Conservation (phyloP, 53 echinoderm and acorn worm species). For the Holothuria leucospilota region DNA sequence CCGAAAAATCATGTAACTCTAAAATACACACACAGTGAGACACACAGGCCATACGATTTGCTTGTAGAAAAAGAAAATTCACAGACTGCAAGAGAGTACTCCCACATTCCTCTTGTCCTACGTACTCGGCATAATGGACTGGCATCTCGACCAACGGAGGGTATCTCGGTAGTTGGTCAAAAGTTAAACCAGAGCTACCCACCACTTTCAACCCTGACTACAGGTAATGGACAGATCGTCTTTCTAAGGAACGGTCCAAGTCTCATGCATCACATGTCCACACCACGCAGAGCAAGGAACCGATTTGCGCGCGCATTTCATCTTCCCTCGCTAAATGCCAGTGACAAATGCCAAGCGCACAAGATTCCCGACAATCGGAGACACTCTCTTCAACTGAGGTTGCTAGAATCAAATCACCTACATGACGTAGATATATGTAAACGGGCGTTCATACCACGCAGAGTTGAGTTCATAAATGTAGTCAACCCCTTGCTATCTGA, state of each 20-base stretch:
- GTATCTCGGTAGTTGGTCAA: slow-evolving; percentile 37
- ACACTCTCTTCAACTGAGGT: slow-evolving; percentile 26
- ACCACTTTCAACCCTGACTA: neutral
- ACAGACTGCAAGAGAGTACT: slow-evolving; percentile 21
- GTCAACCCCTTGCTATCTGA: slow-evolving; percentile 52
- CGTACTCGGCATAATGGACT: slow-evolving; percentile 50
- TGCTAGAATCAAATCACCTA: slow-evolving; percentile 51
- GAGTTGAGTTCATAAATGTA: slow-evolving; percentile 70
- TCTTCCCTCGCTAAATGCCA: neutral
- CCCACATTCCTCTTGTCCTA: slow-evolving; percentile 56
- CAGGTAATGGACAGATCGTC: slow-evolving; percentile 6
- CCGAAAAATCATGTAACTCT: slow-evolving; percentile 17
- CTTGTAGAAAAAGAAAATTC: neutral
- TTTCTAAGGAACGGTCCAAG: neutral
- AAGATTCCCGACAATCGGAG: neutral
- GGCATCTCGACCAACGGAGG: slow-evolving; percentile 5
- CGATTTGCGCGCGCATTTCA: neutral
- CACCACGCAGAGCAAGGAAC: neutral
- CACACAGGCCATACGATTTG: neutral
- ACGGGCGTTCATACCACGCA: slow-evolving; percentile 39
- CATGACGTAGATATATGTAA: slow-evolving; percentile 45
- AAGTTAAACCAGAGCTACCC: slow-evolving; percentile 1
- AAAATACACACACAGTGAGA: slow-evolving; percentile 32
- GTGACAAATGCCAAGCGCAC: neutral
- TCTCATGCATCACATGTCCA: neutral